Percentiles rank a stretch among this genome's conserved stretches.
phyloP scores from a whole-genome alignment of 2,113 vertebrate species.

The Daboia siamensis region DNA sequence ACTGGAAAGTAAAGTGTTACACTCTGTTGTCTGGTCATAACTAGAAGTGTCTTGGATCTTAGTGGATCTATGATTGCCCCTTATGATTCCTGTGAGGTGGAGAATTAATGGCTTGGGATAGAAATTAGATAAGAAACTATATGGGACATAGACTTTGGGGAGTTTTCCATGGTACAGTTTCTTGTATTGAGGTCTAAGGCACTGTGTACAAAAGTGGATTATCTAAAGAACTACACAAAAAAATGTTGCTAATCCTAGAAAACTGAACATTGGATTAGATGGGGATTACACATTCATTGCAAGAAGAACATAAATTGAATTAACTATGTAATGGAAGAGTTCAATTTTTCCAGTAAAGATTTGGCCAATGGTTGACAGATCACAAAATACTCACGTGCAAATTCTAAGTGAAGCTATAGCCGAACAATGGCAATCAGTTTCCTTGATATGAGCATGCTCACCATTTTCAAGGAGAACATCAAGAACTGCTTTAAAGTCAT shows the following conservation, averaged over 20 bases:
- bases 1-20: neutral
- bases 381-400: neutral
- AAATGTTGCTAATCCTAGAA: neutral
- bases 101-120: neutral
- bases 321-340: neutral
- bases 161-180: neutral
- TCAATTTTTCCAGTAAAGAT: neutral
- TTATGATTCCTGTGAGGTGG: neutral
- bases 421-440: neutral
- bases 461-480: neutral
- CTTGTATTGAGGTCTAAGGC: neutral
- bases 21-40: neutral
- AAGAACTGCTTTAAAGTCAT: neutral
- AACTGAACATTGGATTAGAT: neutral
- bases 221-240: neutral
- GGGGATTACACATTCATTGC: neutral
- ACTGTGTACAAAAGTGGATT: neutral
- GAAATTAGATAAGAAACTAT: neutral
- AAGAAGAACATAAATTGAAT: neutral
- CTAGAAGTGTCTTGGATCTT: neutral
- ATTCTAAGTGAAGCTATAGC: neutral
- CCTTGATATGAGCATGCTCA: neutral
- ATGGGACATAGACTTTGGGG: neutral
- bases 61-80: neutral
- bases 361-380: neutral